Evolutionary conservation across 2,888 invertebrate species (phyloP).

Genomic region (Drosophila birchii): DNA sequence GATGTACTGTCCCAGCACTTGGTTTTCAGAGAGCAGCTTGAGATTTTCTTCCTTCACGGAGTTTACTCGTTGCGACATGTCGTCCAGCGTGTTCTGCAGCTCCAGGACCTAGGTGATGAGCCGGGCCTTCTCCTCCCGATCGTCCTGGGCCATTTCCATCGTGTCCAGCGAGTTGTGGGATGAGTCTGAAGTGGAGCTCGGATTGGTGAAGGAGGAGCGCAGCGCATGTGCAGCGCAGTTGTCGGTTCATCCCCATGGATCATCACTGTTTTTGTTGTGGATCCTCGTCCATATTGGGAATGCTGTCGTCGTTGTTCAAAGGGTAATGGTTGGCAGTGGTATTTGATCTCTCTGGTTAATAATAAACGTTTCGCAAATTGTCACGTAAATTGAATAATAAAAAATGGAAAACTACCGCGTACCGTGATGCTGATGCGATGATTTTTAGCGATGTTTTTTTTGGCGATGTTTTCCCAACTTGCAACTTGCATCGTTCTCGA

Average conservation of each 20-base stretch:
- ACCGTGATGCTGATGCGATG: no score
- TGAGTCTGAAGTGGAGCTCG: conserved; percentile 90
- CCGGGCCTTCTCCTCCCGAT: conserved; percentile 98
- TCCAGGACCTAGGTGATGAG: conserved; percentile 98
- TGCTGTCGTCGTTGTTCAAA: conserved; percentile 90
- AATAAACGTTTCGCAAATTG: conserved; percentile 13
- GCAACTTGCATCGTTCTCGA: no score
- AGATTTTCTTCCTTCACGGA: conserved; percentile 99
- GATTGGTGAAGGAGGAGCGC: conserved; percentile 94
- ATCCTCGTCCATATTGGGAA: conserved; percentile 96
- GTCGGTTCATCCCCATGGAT: conserved; percentile 90
- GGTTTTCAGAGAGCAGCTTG: conserved; percentile 98
- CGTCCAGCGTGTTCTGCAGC: conserved; percentile 98
- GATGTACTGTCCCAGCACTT: conserved; percentile 99
- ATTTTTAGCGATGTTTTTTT: no score
- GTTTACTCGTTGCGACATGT: conserved; percentile 98
- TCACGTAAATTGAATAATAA: conserved; percentile 44
- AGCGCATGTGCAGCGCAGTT: conserved; percentile 86
- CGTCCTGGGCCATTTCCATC: conserved; percentile 91
- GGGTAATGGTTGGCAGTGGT: conserved; percentile 78
- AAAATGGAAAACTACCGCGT: conserved; percentile 66
- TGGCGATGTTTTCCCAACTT: no score
- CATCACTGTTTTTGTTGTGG: conserved; percentile 89
- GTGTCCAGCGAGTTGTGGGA: conserved; percentile 89
- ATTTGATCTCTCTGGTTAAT: not conserved